Evolutionary conservation across 2,888 invertebrate species (phyloP).

Genomic region (Lepidocyrtoides sp.): DNA sequence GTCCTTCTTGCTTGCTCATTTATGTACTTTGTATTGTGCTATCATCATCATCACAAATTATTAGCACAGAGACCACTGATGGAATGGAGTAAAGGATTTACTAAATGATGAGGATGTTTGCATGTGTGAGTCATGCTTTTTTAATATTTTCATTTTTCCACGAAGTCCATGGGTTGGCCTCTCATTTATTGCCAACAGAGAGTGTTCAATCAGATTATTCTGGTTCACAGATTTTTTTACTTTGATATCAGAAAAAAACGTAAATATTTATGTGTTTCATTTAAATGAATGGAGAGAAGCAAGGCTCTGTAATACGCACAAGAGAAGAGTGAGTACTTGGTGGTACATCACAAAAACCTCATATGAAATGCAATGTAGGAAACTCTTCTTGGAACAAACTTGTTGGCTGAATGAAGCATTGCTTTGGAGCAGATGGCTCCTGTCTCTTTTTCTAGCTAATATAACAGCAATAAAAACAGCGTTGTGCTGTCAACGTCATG

Average conservation of each 20-base stretch:
- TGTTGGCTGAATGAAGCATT: neutral
- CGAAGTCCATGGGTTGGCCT: conserved; percentile 69
- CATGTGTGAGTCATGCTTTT: conserved; percentile 40
- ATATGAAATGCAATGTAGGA: neutral
- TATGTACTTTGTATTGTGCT: neutral
- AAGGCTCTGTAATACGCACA: neutral
- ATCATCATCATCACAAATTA: conserved; percentile 2
- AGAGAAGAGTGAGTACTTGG: neutral
- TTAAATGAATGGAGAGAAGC: conserved; percentile 27
- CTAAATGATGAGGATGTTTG: neutral
- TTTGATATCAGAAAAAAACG: conserved; percentile 28
- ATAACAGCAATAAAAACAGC: neutral
- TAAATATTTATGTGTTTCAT: conserved; percentile 43
- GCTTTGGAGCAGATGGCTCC: conserved; percentile 36
- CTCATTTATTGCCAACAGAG: neutral
- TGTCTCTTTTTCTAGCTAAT: neutral
- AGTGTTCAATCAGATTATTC: conserved; percentile 23
- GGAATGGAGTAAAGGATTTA: neutral
- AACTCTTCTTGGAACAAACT: neutral
- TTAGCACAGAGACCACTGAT: neutral
- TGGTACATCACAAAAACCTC: neutral
- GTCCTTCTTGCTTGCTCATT: conserved; percentile 41
- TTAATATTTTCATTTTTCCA: conserved; percentile 45
- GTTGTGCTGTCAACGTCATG: conserved; percentile 33
- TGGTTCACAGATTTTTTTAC: conserved; percentile 40